Conservation (phyloP, 2,888 invertebrate species). For the Ernsta delagoae region DNA sequence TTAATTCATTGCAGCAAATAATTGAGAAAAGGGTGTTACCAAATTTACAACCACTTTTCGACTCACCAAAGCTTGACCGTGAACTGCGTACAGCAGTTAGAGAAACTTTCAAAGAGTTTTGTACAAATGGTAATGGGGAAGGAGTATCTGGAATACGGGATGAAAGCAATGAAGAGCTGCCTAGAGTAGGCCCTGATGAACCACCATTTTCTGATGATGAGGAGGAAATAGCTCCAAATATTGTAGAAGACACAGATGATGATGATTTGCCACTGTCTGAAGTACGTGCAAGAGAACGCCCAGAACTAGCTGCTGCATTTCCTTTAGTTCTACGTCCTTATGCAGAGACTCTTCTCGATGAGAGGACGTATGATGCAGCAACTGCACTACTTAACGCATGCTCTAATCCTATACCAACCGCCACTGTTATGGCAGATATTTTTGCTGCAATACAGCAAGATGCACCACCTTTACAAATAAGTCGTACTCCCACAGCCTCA, state of each 20-base stretch:
- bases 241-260: constrained; percentile 87
- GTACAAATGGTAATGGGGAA: constrained; percentile 83
- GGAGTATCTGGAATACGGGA: constrained; percentile 78
- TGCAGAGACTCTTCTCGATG: constrained; percentile 77
- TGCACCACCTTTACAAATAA: constrained; percentile 76
- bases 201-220: constrained; percentile 95
- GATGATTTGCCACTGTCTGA: constrained; percentile 92
- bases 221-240: constrained; percentile 85
- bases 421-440: constrained; percentile 73
- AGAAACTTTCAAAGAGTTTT: constrained; percentile 97
- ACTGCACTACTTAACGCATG: constrained; percentile 71
- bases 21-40: constrained; percentile 96
- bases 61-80: constrained; percentile 93
- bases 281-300: constrained; percentile 88
- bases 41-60: constrained; percentile 94
- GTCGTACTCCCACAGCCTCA: constrained; percentile 75
- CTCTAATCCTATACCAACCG: constrained; percentile 68
- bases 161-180: constrained; percentile 71
- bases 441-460: constrained; percentile 80
- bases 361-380: constrained; percentile 68
- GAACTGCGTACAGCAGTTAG: constrained; percentile 93
- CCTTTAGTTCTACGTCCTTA: constrained; percentile 72
- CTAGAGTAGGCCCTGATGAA: constrained; percentile 85
- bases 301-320: constrained; percentile 80
- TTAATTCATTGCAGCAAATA: constrained; percentile 93